Evolutionary conservation across 2,888 invertebrate species (phyloP), one percentile per base, ranked within the genome.

Genomic region (Hecatera dysodea): DNA sequence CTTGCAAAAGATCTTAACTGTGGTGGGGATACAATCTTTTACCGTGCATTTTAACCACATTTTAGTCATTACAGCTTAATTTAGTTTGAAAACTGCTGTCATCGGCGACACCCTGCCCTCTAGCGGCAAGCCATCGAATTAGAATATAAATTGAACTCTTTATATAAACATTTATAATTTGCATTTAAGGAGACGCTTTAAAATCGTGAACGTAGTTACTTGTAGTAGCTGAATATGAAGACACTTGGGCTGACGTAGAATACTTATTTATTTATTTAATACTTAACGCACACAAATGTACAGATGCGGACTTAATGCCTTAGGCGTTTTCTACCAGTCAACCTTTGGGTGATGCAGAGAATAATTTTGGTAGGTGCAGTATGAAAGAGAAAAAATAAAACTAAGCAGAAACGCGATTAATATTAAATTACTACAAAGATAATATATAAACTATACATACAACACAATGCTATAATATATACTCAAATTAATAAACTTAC

Each of bases 61-160:
- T 59, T 75, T 72, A 42, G 39, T 60, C 61, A 67, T 78, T 72
- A 77, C 75, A 67, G 73, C 69, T 88, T 88, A 89, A 89, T 90
- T 91, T 90, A 91, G 87, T 89, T 85, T 69, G 76, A 88, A 86
- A 86, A 86, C 67, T 87, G 86, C 80, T 86, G 88, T 88, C 89
- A 87, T 86, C 84, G 78, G 67, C 83, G 86, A 90, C 90, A 89
- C 89, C 86, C 83, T 84, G 87, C 90, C 90, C 91, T 89, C 90
- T 89, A 89, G 91, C 90, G 90, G 89, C 83, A 89, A 89, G 89
- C 91, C 89, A 93, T 94, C 85, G 90, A 88, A 94, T 94, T 94
- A 93, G 92, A 94, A 94, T 94, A 93, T 94, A 94, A 93, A 94
- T 94, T 93, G 94, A 94, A 94, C 92, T 93, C 93, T 94, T 93